A percentile compares a stretch with the other conserved stretches of the same genome.
Evolutionary conservation across 2,888 invertebrate genomes (phyloP).

Genomic region (Oscheius sp.): DNA sequence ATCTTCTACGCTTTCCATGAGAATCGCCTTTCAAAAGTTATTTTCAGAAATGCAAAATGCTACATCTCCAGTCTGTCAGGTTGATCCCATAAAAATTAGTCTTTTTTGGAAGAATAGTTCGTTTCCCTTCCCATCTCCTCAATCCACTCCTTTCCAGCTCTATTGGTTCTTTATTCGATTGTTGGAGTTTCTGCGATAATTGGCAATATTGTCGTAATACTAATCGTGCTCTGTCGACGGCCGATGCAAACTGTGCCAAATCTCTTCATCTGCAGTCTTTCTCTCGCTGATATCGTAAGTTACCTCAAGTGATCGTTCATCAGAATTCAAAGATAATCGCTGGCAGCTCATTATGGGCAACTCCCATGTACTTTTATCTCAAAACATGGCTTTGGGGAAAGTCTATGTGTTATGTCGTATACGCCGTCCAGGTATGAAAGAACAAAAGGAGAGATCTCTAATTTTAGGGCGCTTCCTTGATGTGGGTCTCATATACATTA

Average conservation of each 20-base stretch:
- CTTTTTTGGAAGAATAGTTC: slow-evolving; percentile 10
- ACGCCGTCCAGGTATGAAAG: slow-evolving; percentile 38
- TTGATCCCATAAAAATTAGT: slow-evolving; percentile 11
- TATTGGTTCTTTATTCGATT: slow-evolving; percentile 42
- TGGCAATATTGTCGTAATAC: slow-evolving; percentile 49
- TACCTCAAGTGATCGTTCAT: background rate
- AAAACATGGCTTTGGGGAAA: slow-evolving; percentile 53
- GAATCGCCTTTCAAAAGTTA: too few relatives aligned
- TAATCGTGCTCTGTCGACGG: slow-evolving; percentile 41
- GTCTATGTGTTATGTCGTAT: slow-evolving; percentile 54
- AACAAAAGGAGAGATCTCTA: background rate
- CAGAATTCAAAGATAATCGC: slow-evolving; percentile 53
- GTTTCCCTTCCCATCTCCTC: background rate
- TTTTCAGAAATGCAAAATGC: background rate
- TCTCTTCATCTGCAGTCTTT: slow-evolving; percentile 57
- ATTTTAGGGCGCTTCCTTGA: slow-evolving; percentile 52
- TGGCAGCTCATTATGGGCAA: slow-evolving; percentile 54
- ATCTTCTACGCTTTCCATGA: too few relatives aligned
- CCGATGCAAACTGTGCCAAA: slow-evolving; percentile 60
- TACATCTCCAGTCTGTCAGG: background rate
- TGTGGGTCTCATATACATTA: slow-evolving; percentile 61
- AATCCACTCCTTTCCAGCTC: slow-evolving; percentile 48
- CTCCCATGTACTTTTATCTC: slow-evolving; percentile 52
- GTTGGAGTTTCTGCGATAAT: slow-evolving; percentile 50
- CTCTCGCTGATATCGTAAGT: slow-evolving; percentile 55